Percentiles rank a stretch among this genome's conserved stretches.
Evolutionary conservation across 2,888 invertebrate genomes (phyloP).

Genomic region (Myopa testacea): DNA sequence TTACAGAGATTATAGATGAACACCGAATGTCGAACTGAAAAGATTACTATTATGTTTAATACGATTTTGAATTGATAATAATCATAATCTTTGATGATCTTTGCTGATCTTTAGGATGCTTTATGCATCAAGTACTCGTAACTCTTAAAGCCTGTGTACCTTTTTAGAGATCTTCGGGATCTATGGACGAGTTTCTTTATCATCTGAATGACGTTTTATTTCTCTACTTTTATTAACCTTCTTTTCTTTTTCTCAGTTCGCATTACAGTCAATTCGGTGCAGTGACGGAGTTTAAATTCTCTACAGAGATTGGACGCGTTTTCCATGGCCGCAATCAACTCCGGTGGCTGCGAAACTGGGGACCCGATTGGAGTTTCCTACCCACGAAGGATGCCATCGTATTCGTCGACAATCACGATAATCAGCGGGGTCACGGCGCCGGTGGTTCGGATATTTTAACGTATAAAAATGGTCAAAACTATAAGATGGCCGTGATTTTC

Average conservation of each 20-base stretch:
- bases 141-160: no score
- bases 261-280: conserved; percentile 71
- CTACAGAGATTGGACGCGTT: conserved; percentile 67
- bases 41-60: no score
- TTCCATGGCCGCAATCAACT: conserved; percentile 73
- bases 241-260: neutral
- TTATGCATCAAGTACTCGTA: no score
- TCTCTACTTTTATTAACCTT: neutral
- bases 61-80: no score
- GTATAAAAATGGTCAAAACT: conserved; percentile 71
- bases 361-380: conserved; percentile 75
- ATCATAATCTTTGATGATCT: no score
- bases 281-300: conserved; percentile 79
- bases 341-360: conserved; percentile 74
- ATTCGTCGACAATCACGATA: conserved; percentile 91
- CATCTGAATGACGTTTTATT: no score
- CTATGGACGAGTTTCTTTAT: no score
- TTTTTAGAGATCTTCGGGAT: no score
- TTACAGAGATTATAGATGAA: neutral
- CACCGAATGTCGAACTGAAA: no score
- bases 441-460: conserved; percentile 75
- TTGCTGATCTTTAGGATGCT: no score
- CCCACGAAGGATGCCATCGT: conserved; percentile 73
- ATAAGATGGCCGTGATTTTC: conserved; percentile 83
- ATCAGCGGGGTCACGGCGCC: conserved; percentile 79